A percentile compares a stretch with the other conserved stretches of the same genome.
Evolutionary conservation across 2,113 vertebrate genomes (phyloP).

Genomic region (Sylvilagus bachmani): DNA sequence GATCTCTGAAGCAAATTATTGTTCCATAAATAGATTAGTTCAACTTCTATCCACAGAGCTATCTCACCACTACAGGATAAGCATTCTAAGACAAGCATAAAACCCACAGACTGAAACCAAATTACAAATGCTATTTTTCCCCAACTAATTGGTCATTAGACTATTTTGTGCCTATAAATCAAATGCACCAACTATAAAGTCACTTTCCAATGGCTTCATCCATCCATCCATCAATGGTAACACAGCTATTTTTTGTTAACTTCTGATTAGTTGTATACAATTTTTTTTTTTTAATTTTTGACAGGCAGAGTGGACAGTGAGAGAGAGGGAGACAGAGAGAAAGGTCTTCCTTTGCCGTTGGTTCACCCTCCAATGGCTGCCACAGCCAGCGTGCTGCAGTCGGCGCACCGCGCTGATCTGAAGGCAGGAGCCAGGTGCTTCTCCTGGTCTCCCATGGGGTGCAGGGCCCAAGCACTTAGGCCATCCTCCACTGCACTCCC

Average conservation of each 20-base stretch:
- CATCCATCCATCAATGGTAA: background rate
- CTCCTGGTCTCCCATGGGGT: no score
- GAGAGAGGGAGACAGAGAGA: no score
- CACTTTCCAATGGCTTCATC: slow-evolving; percentile 52
- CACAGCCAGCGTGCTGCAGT: no score
- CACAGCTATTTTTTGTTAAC: slow-evolving; percentile 23
- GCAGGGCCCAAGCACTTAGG: no score
- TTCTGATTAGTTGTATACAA: slow-evolving; percentile 45
- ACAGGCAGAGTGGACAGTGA: no score
- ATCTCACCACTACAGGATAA: slow-evolving; percentile 69
- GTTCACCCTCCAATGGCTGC: no score
- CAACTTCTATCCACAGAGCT: slow-evolving; percentile 69
- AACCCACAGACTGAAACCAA: slow-evolving; percentile 70
- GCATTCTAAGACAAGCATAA: slow-evolving; percentile 78
- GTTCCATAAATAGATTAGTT: slow-evolving; percentile 74
- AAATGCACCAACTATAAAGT: slow-evolving; percentile 59
- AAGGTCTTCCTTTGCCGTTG: no score
- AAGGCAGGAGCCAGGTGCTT: no score
- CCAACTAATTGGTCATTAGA: slow-evolving; percentile 76
- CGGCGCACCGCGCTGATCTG: no score
- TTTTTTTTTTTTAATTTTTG: no score
- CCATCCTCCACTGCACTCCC: no score
- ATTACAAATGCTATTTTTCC: slow-evolving; percentile 66
- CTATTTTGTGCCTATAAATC: slow-evolving; percentile 72
- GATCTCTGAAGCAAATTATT: slow-evolving; percentile 73